Evolutionary conservation across 2,888 invertebrate species (phyloP).

Genomic region (Neoitamus cyanurus): DNA sequence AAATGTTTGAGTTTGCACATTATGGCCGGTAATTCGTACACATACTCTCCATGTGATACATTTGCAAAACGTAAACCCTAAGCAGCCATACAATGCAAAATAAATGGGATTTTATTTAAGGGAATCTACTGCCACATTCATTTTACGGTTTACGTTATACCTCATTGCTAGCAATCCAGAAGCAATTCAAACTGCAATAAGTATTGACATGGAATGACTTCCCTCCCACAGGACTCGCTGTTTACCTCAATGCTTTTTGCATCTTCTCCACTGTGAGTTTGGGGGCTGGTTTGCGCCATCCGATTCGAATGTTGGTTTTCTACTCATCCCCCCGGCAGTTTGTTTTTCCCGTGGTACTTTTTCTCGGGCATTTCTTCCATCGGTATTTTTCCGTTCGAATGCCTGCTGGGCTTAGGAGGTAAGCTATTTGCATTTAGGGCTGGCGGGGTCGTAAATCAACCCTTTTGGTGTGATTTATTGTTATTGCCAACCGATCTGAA

Average conservation of each 20-base stretch:
- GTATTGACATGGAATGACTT: conserved; percentile 1
- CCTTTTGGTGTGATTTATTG: conserved; percentile 52
- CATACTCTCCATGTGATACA: no score
- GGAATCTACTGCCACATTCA: neutral
- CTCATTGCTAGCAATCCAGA: neutral
- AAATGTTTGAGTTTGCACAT: no score
- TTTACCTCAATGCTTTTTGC: neutral
- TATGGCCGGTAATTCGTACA: no score
- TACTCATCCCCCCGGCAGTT: neutral
- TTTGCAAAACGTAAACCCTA: no score
- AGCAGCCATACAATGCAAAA: no score
- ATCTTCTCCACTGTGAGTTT: neutral
- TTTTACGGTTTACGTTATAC: neutral
- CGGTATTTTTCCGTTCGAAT: conserved; percentile 29
- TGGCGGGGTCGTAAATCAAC: conserved; percentile 48
- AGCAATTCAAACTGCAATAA: neutral
- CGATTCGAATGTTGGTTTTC: neutral
- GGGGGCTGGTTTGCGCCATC: neutral
- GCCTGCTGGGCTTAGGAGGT: conserved; percentile 2
- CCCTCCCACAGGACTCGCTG: neutral
- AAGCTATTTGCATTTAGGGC: conserved; percentile 46
- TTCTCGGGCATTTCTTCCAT: neutral
- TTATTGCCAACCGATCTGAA: conserved; percentile 51
- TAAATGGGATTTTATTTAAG: neutral
- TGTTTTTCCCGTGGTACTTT: neutral